phyloP scores from a whole-genome alignment of 2,797 vertebrate species.

The Chromobotia macracanthus region DNA sequence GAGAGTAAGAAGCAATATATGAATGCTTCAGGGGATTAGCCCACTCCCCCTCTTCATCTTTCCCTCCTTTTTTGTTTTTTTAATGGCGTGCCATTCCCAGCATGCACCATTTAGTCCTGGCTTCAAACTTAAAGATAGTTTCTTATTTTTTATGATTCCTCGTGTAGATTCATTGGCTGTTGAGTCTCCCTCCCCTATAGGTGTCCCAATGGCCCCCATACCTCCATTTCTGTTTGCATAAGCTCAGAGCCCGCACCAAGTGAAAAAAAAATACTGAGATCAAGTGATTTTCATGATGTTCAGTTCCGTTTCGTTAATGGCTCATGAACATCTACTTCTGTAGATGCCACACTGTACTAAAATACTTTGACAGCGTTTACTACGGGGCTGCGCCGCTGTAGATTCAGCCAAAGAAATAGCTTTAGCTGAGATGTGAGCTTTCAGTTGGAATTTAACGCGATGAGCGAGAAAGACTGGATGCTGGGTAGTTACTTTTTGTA shows the following conservation, averaged over 20 bases:
- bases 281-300: not conserved
- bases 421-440: not conserved
- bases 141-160: constrained; percentile 65
- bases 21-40: constrained; percentile 79
- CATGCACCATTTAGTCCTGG: constrained; percentile 72
- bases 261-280: not conserved
- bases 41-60: constrained; percentile 60
- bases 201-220: constrained; percentile 22
- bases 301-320: not conserved
- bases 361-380: not conserved
- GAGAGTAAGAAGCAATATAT: constrained; percentile 76
- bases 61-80: constrained; percentile 64
- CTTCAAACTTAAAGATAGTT: constrained; percentile 68
- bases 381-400: too few species aligned
- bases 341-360: not conserved
- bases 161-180: constrained; percentile 60
- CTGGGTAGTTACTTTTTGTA: not conserved
- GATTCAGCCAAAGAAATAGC: too few species aligned
- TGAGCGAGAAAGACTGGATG: not conserved
- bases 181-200: constrained; percentile 18
- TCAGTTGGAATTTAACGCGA: not conserved
- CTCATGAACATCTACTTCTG: not conserved
- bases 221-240: constrained; percentile 35
- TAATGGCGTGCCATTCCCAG: constrained; percentile 72
- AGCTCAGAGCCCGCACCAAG: not conserved